Conservation (phyloP, 2,797 vertebrate species). For the Lacerta agilis region DNA sequence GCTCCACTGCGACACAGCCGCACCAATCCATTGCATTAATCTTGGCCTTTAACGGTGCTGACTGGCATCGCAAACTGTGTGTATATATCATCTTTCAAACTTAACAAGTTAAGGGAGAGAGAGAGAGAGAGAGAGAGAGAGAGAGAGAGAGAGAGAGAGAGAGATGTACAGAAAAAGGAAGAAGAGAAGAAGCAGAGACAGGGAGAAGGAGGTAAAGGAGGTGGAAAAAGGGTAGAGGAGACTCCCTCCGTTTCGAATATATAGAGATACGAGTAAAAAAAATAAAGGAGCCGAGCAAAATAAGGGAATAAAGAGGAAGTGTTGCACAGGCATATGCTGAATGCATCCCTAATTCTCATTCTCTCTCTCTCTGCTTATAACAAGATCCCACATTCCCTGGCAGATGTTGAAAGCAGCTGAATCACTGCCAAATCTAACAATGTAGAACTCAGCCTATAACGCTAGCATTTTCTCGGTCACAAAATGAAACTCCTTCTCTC, state of each 20-base stretch:
- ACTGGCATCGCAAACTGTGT: conserved; percentile 82
- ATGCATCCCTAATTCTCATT: conserved; percentile 20
- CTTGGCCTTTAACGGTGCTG: conserved; percentile 86
- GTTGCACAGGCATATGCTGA: conserved; percentile 40
- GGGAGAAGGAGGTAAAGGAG: conserved; percentile 56
- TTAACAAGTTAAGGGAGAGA: conserved; percentile 75
- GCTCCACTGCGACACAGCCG: conserved; percentile 88
- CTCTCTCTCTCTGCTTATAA: conserved; percentile 20
- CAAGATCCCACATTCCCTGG: conserved; percentile 51
- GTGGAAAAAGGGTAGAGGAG: not conserved
- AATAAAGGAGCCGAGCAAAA: conserved; percentile 53
- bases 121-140: conserved; percentile 38
- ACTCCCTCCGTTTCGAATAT: conserved; percentile 60
- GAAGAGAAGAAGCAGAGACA: not conserved
- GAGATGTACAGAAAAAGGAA: not conserved
- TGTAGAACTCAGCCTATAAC: conserved; percentile 43
- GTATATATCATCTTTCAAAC: conserved; percentile 82
- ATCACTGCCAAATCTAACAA: conserved; percentile 35
- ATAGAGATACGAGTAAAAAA: conserved; percentile 1
- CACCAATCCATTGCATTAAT: conserved; percentile 91
- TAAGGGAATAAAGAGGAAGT: conserved; percentile 61
- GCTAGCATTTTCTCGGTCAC: conserved; percentile 12
- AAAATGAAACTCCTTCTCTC: conserved; percentile 14
- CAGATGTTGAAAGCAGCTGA: conserved; percentile 57
- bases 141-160: conserved; percentile 55